phyloP scores from a whole-genome alignment of 2,797 vertebrate genomes.

The Peromyscus eremicus region DNA sequence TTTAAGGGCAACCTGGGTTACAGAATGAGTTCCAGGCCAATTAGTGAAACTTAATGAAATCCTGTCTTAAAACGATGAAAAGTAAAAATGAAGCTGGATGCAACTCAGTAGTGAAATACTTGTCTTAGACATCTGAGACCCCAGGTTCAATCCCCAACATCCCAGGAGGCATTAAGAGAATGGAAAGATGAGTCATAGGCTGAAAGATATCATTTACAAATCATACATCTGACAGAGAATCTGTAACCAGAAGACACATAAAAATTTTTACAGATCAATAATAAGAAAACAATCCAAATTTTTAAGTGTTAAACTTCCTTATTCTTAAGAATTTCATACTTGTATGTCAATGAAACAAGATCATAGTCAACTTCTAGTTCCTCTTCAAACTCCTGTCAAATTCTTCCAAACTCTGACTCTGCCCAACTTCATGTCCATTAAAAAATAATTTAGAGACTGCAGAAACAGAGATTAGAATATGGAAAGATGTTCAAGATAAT shows the following conservation, averaged over 20 bases:
- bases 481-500: conserved; percentile 19
- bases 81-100: neutral
- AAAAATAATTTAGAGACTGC: neutral
- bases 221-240: conserved; percentile 16
- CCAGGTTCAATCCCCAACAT: neutral
- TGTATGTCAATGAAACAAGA: neutral
- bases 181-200: neutral
- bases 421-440: neutral
- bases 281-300: neutral
- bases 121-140: neutral
- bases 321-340: neutral
- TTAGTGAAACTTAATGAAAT: neutral
- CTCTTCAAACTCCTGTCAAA: neutral
- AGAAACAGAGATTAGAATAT: conserved; percentile 22
- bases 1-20: neutral
- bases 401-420: neutral
- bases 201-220: neutral
- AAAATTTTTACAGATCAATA: conserved; percentile 3
- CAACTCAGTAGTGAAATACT: neutral
- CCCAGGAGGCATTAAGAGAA: neutral
- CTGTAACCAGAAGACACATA: conserved; percentile 32
- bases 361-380: neutral
- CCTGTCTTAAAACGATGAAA: neutral
- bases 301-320: neutral
- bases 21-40: neutral